phyloP scores from a whole-genome alignment of 2,888 invertebrate genomes.

The Coecobrya sp. region DNA sequence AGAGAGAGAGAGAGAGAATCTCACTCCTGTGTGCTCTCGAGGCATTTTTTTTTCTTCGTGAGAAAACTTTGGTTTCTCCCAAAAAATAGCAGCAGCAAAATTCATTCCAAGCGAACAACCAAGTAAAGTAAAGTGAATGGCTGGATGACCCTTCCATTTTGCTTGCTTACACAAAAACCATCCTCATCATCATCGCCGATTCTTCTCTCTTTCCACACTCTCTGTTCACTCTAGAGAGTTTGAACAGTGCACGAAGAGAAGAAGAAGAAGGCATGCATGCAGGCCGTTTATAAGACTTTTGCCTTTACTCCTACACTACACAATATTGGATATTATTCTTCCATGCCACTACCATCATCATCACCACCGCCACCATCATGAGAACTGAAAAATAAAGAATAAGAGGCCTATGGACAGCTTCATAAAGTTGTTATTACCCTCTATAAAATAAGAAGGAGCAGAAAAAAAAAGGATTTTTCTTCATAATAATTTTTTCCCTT shows the following conservation, averaged over 20 bases:
- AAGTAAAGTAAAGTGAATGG: constrained; percentile 53
- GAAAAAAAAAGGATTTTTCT: constrained; percentile 52
- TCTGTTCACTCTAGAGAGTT: constrained; percentile 19
- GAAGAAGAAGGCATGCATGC: neutral
- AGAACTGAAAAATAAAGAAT: constrained; percentile 53
- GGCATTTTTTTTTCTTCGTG: constrained; percentile 48
- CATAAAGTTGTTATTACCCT: constrained; percentile 77
- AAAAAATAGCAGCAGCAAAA: constrained; percentile 21
- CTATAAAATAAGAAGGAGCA: constrained; percentile 65
- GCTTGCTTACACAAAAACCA: constrained; percentile 26
- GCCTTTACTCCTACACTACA: neutral
- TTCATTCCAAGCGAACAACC: constrained; percentile 23
- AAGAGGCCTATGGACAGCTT: constrained; percentile 64
- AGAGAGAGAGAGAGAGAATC: too few species aligned
- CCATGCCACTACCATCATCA: constrained; percentile 27
- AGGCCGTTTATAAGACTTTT: too few species aligned
- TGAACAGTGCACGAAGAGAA: neutral
- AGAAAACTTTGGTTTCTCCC: constrained; percentile 67
- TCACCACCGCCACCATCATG: constrained; percentile 7
- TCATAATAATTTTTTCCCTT: constrained; percentile 42
- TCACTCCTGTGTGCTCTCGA: constrained; percentile 7
- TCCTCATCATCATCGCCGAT: constrained; percentile 3
- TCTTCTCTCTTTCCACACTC: too few species aligned
- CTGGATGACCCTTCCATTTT: constrained; percentile 61
- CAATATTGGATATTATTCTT: constrained; percentile 31